Conservation (phyloP, 2,797 vertebrate species). For the Passerculus sandwichensis region DNA sequence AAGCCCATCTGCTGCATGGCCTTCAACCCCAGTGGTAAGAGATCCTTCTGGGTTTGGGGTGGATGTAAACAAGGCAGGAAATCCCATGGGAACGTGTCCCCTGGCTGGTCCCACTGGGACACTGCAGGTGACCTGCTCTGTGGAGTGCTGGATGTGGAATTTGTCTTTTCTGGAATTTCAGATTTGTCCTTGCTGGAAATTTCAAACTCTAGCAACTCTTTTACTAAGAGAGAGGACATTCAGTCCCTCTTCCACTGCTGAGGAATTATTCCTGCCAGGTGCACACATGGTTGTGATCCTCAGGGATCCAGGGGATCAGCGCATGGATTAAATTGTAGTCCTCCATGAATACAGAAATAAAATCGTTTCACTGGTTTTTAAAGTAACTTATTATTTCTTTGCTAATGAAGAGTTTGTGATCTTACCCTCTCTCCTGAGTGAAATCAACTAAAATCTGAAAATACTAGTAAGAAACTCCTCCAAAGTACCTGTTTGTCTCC, state of each 20-base stretch:
- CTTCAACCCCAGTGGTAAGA: constrained; percentile 96
- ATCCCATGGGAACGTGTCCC: fast-evolving
- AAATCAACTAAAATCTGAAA: constrained; percentile 3
- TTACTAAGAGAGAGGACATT: fast-evolving
- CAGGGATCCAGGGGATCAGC: neutral
- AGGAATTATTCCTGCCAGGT: neutral
- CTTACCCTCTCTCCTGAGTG: neutral
- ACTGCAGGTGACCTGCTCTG: neutral
- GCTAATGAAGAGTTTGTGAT: neutral
- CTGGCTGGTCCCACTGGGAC: fast-evolving
- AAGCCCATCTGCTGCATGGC: constrained; percentile 99
- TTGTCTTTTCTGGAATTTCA: neutral
- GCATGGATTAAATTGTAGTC: neutral
- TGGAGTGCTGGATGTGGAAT: neutral
- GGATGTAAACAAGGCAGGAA: neutral
- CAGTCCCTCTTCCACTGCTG: neutral
- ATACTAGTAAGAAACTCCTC: neutral
- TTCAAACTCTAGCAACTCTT: neutral
- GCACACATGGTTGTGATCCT: neutral
- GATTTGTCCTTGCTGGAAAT: neutral
- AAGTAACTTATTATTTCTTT: neutral
- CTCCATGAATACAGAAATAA: neutral
- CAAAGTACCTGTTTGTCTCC: neutral
- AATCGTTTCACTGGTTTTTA: neutral
- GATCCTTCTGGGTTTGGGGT: neutral